Conservation (phyloP, 1,140 invertebrate genomes). For the Ceratitis capitata region DNA sequence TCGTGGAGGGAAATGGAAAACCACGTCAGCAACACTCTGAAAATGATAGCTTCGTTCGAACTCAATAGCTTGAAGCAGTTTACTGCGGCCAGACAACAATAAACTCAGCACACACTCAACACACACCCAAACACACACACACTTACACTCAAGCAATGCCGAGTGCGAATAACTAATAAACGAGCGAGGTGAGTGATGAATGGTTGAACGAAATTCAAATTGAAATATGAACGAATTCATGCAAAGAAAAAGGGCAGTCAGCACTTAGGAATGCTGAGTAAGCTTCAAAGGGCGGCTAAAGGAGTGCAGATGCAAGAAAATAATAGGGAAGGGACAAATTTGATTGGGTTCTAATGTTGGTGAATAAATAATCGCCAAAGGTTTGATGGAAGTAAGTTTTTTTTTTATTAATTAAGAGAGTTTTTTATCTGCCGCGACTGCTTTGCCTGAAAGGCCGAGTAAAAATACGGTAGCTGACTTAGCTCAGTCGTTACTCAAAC, state of each 20-base stretch:
- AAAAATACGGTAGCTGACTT: too few relatives aligned
- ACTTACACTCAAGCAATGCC: background rate
- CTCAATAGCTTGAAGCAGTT: background rate
- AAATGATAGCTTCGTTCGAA: background rate
- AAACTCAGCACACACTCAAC: background rate
- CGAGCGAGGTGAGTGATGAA: background rate
- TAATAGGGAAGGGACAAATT: background rate
- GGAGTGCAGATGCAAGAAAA: background rate
- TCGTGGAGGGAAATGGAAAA: background rate
- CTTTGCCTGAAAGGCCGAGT: too few relatives aligned
- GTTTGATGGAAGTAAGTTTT: too few relatives aligned
- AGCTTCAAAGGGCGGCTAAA: too few relatives aligned
- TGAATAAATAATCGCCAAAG: too few relatives aligned
- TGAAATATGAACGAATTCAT: conserved; percentile 21
- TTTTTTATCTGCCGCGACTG: too few relatives aligned
- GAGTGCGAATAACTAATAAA: background rate
- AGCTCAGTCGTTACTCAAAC: too few relatives aligned
- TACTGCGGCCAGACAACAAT: background rate
- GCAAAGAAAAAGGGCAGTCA: conserved; percentile 11
- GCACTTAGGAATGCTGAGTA: background rate
- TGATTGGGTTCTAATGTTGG: too few relatives aligned
- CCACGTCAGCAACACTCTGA: background rate
- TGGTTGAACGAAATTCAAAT: conserved; percentile 6
- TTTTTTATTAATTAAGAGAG: too few relatives aligned
- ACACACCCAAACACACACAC: background rate